phyloP scores from a whole-genome alignment of 2,113 vertebrate species.

The Chaetodon trifascialis region DNA sequence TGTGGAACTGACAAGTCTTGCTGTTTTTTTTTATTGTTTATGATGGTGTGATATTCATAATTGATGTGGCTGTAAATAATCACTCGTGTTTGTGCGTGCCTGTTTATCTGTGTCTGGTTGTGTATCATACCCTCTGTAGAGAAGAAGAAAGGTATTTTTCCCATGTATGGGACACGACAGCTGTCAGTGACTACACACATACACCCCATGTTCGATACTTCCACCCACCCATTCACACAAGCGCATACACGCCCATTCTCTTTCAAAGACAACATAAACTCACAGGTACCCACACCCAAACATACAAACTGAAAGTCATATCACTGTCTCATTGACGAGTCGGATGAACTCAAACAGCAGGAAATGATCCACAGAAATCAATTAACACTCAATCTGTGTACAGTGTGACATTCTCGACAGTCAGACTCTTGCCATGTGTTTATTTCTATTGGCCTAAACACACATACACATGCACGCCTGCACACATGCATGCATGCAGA shows the following conservation, averaged over 20 bases:
- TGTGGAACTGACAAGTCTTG: constrained; percentile 32
- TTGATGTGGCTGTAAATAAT: constrained; percentile 40
- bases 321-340: background rate
- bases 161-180: constrained; percentile 15
- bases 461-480: background rate
- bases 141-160: background rate
- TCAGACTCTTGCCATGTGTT: constrained; percentile 14
- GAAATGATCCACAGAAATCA: constrained; percentile 31
- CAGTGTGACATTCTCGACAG: background rate
- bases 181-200: constrained; percentile 13
- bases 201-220: background rate
- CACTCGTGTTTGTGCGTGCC: constrained; percentile 2
- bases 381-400: constrained; percentile 20
- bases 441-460: constrained; percentile 39
- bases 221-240: constrained; percentile 10
- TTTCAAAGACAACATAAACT: background rate
- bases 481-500: background rate
- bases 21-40: constrained; percentile 18
- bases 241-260: constrained; percentile 6
- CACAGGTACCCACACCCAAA: background rate
- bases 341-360: background rate
- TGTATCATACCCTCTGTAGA: background rate
- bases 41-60: constrained; percentile 16
- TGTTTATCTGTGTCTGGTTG: constrained; percentile 12
- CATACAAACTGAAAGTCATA: background rate